These are phyloP conservation scores for Pogonophryne albipinna DNA, from an alignment of 2,797 vertebrate genomes.

Conservation along the genomic window DNA sequence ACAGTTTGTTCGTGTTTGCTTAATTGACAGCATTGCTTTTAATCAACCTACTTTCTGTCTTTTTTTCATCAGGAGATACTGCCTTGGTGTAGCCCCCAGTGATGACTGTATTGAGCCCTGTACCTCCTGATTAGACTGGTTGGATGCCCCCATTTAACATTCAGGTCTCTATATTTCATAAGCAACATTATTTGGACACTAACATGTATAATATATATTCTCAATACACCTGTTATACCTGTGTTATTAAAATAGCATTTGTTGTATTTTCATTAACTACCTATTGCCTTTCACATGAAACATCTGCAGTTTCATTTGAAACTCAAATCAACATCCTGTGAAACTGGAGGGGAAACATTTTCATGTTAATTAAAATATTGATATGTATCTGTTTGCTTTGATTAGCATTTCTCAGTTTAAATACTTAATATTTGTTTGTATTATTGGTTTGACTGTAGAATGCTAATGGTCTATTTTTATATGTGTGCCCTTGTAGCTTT, in stretches of 20 bases:
- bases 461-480: conserved; percentile 3
- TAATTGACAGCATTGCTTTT: conserved; percentile 74
- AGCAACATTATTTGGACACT: conserved; percentile 34
- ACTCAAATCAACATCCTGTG: background rate
- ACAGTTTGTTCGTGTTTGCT: conserved; percentile 65
- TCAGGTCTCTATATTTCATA: conserved; percentile 81
- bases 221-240: background rate
- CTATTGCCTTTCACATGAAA: background rate
- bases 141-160: conserved; percentile 86
- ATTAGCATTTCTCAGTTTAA: background rate
- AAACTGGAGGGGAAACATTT: background rate
- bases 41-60: conserved; percentile 71
- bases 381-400: background rate
- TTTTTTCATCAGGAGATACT: conserved; percentile 68
- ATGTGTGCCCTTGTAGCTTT: conserved; percentile 68
- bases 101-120: conserved; percentile 86
- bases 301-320: conserved; percentile 3
- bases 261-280: background rate
- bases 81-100: conserved; percentile 78
- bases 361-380: too few species aligned
- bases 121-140: conserved; percentile 86
- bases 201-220: background rate
- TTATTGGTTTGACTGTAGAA: background rate
- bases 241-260: background rate
- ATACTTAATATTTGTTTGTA: too few species aligned